Evolutionary conservation across 2,113 vertebrate species (phyloP).

Genomic region (Illadopsis cleaveri): DNA sequence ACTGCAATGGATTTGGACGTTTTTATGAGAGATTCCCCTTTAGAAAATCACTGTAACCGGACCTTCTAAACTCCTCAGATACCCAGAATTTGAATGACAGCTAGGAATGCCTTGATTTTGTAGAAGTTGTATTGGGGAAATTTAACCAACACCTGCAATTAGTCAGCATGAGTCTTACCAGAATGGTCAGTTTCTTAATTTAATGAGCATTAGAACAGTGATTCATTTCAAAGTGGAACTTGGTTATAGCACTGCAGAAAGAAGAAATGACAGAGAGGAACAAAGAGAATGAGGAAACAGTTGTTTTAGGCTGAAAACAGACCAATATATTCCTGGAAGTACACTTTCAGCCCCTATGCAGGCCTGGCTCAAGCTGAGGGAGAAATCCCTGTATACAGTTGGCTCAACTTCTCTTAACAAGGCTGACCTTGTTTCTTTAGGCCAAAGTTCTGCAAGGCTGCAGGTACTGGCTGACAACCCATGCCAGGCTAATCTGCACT

Average conservation of each 20-base stretch:
- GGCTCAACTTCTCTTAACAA: background rate
- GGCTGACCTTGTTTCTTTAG: background rate
- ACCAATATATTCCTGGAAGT: slow-evolving; percentile 53
- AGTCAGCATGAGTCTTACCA: slow-evolving; percentile 44
- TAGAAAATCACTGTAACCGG: background rate
- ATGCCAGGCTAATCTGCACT: background rate
- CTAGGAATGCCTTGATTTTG: slow-evolving; percentile 20
- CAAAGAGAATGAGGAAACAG: slow-evolving; percentile 54
- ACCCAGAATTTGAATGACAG: slow-evolving; percentile 29
- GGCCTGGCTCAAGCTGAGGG: background rate
- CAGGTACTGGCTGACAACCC: background rate
- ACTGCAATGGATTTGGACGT: background rate
- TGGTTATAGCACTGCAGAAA: slow-evolving; percentile 45
- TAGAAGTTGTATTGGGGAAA: slow-evolving; percentile 36
- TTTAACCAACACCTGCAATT: slow-evolving; percentile 56
- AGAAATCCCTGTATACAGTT: background rate
- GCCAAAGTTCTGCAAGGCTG: background rate
- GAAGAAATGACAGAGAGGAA: slow-evolving; percentile 58
- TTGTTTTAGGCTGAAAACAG: slow-evolving; percentile 18
- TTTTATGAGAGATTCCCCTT: background rate
- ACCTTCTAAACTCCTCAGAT: background rate
- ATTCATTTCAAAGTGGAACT: slow-evolving; percentile 64
- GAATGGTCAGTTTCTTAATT: slow-evolving; percentile 56
- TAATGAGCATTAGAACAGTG: slow-evolving; percentile 56
- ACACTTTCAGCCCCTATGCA: background rate